Percentiles rank a stretch among this genome's conserved stretches.
These are phyloP conservation scores for Rhizoglyphus robini DNA, from an alignment of 1,140 invertebrate species.

Conservation along the genomic window DNA sequence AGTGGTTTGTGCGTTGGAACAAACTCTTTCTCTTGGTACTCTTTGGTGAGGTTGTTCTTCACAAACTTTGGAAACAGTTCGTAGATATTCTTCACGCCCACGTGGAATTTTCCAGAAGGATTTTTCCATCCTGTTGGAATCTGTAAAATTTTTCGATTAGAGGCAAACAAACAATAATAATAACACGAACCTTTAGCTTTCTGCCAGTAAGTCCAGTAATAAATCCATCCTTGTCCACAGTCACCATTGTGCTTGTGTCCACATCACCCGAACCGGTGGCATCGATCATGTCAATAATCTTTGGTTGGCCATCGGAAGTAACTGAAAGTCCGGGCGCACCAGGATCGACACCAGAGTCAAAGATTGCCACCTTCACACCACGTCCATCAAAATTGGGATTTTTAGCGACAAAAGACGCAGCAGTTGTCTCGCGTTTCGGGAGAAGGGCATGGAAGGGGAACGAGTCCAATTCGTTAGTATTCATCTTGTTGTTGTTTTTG, in stretches of 20 bases:
- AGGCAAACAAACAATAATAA: background rate
- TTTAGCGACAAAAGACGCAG: constrained; percentile 70
- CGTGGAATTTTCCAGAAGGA: constrained; percentile 40
- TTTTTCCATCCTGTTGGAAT: constrained; percentile 70
- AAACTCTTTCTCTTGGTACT: constrained; percentile 70
- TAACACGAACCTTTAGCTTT: constrained; percentile 56
- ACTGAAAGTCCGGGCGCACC: constrained; percentile 85
- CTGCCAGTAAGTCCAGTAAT: constrained; percentile 75
- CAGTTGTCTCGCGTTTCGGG: constrained; percentile 91
- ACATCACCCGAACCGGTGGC: constrained; percentile 90
- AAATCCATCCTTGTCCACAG: constrained; percentile 48
- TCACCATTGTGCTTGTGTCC: constrained; percentile 66
- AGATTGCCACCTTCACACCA: constrained; percentile 78
- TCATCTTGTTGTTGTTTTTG: constrained; percentile 1
- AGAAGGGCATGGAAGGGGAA: constrained; percentile 68
- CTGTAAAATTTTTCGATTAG: constrained; percentile 36
- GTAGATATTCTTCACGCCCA: constrained; percentile 72
- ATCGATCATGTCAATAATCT: constrained; percentile 88
- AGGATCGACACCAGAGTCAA: constrained; percentile 95
- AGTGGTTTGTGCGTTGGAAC: constrained; percentile 62
- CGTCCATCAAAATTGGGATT: constrained; percentile 86
- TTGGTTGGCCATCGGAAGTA: constrained; percentile 72
- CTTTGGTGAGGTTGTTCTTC: constrained; percentile 62
- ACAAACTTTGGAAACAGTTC: constrained; percentile 72
- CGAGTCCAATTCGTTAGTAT: constrained; percentile 32